Base-by-base conservation (phyloP, 2,797 vertebrate genomes). In the Poecilia picta region DNA sequence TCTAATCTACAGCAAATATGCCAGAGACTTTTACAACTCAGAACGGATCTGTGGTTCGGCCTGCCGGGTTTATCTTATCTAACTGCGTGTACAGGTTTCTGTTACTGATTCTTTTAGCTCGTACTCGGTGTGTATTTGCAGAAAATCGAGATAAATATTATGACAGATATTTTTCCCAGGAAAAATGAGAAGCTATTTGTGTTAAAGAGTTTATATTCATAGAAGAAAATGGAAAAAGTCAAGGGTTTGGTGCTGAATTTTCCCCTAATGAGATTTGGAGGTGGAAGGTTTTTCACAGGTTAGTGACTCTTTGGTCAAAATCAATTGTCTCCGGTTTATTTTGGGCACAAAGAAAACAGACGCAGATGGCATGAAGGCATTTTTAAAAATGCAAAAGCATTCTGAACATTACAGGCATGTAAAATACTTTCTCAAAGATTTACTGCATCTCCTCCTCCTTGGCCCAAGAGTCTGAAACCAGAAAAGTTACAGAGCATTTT, bases 1-100 rank as follows among this genome's bases (percentile, higher is more conserved):
- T 94, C 92, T 94, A 88, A 93, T 93, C 91, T 88, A 18, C 47
- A 72, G 78, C 75, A 82, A 82, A 84, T 64, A 84, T 45, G 80
- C 85, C 89, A 85, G 71, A 23, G 68, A 33, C 77, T 83, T 90
- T 81, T 79, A 80, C 31, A 75, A 70, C n/a, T 46, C 49, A 31
- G 39, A 81, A 57, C 81, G 49, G 45, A 85, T 77, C 39, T 18
- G 16, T 73, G 72, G n/a, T 72, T 25, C 20, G 77, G 68, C 23
- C 62, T 3, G 4, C 45, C 45, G 18, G 53, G 15, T 62, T 88
- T 86, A 83, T 92, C 83, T 91, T 89, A 82, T 92, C 85, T 83
- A 53, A 75, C 15, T 43, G 5, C 28, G 25, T 28, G 68, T 82
- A 77, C 66, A 49, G 2, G 51, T 79, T 57, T 51, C 11, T 73